Evolutionary conservation across 2,888 invertebrate species (phyloP), one percentile per base, ranked within the genome.

Genomic region (Parnassius orleans): DNA sequence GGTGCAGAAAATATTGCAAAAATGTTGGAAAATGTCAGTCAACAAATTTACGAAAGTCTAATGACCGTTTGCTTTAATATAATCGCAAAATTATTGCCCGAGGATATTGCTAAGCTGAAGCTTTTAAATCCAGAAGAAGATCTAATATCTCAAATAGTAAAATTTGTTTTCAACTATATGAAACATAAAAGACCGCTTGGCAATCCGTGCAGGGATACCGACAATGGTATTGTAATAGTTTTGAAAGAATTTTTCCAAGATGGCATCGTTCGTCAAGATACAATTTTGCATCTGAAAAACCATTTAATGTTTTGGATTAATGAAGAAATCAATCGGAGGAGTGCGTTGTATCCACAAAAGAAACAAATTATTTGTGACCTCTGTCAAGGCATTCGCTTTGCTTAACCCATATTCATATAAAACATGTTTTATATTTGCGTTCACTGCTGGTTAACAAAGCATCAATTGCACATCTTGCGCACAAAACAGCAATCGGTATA

Each of bases 241-340:
- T 63, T 92, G 10, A 86, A 81, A 65, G 86, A 89, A 65, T 91
- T 91, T 68, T 91, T 92, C 73, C 87, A 88, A 70, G 85, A 91
- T 15, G 92, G 92, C 0, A 68, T 76, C 0, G 76, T 92, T 5
- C 77, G 83, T 9, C 81, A 83, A 62, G 85, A 86, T 0, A 87
- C 86, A 0, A 84, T 92, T 57, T 60, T 88, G 57, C 46, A 68
- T 55, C 72, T 92, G 67, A 90, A 85, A 66, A 76, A 83, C 52
- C 72, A 78, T 3, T 70, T 91, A 3, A 68, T 87, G 0, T 62
- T 53, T 0, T 89, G 81, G 82, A 69, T 91, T 0, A 76, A 80
- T 1, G 69, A 75, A 0, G 80, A 90, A 68, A 76, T 83, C 2
- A 73, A 80, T 19, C 68, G 68, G 0, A 80, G 83, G 52, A 74